Conservation (phyloP, 2,888 invertebrate species). For the Bhutanitis thaidina region DNA sequence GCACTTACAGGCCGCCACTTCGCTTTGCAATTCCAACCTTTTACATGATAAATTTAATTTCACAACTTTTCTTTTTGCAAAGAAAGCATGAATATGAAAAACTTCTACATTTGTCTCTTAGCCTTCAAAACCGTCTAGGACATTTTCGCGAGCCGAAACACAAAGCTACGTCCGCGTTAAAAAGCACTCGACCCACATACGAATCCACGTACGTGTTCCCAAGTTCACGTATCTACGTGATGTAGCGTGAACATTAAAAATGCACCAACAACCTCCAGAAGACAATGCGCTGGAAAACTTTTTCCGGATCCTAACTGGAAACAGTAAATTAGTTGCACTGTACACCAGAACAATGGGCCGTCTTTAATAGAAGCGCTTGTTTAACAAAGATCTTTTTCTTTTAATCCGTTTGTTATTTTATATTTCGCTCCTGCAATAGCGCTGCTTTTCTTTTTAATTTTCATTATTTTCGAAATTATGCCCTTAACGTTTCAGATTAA, state of each 20-base stretch:
- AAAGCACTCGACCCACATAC: conserved; percentile 19
- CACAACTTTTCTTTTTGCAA: no score
- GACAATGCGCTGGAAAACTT: conserved; percentile 16
- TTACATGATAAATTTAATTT: no score
- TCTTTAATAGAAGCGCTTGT: conserved; percentile 11
- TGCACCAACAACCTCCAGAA: conserved; percentile 17
- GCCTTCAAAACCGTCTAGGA: not conserved
- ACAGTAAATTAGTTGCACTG: conserved; percentile 19
- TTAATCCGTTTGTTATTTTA: conserved; percentile 3
- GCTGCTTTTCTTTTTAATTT: not conserved
- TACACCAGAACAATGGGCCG: conserved; percentile 8
- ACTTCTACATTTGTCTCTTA: no score
- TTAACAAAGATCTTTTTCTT: conserved; percentile 3
- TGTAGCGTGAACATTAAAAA: conserved; percentile 16
- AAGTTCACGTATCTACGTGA: conserved; percentile 13
- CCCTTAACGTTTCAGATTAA: no score
- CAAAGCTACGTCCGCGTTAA: conserved; percentile 8
- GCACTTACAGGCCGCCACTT: no score
- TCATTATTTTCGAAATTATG: no score
- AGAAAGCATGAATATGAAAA: no score
- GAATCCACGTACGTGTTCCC: conserved; percentile 11
- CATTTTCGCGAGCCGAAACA: conserved; percentile 1
- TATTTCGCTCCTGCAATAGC: not conserved
- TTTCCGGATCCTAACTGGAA: conserved; percentile 9
- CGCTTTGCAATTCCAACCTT: no score